Evolutionary conservation across 2,888 invertebrate species (phyloP).

Genomic region (Phymatocera aterrima): DNA sequence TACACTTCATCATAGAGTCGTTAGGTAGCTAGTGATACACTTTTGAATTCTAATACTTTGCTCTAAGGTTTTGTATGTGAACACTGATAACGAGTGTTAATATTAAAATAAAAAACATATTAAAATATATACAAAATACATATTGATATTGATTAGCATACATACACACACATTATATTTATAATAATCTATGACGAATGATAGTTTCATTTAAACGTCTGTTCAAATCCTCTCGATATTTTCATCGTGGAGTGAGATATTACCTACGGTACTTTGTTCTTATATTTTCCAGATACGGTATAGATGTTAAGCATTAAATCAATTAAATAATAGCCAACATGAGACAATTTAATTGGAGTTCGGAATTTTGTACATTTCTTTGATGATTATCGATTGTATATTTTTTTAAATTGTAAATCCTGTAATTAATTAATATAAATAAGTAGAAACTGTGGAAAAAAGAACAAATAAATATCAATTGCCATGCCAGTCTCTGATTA

Average conservation of each 20-base stretch:
- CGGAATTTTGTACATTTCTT: slow-evolving; percentile 37
- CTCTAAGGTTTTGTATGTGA: slow-evolving; percentile 35
- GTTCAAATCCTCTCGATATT: neutral
- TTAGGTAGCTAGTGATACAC: slow-evolving; percentile 28
- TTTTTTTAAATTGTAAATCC: slow-evolving; percentile 43
- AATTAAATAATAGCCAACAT: slow-evolving; percentile 2
- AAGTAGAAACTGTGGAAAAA: slow-evolving; percentile 18
- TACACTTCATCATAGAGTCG: slow-evolving; percentile 7
- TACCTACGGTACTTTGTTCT: neutral
- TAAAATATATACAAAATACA: neutral
- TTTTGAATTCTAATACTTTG: neutral
- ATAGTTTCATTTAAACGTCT: neutral
- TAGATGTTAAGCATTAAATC: neutral
- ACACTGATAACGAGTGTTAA: neutral
- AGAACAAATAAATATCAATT: slow-evolving; percentile 14
- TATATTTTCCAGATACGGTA: neutral
- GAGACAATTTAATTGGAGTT: neutral
- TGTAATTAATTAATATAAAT: slow-evolving; percentile 33
- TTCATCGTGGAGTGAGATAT: neutral
- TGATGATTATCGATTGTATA: slow-evolving; percentile 27
- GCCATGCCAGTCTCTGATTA: neutral
- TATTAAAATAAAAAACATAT: slow-evolving; percentile 19
- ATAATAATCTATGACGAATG: too few species aligned
- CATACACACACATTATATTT: neutral
- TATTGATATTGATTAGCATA: slow-evolving; percentile 21